Conservation (phyloP, 2,113 vertebrate genomes). For the Lophotis ruficrista region DNA sequence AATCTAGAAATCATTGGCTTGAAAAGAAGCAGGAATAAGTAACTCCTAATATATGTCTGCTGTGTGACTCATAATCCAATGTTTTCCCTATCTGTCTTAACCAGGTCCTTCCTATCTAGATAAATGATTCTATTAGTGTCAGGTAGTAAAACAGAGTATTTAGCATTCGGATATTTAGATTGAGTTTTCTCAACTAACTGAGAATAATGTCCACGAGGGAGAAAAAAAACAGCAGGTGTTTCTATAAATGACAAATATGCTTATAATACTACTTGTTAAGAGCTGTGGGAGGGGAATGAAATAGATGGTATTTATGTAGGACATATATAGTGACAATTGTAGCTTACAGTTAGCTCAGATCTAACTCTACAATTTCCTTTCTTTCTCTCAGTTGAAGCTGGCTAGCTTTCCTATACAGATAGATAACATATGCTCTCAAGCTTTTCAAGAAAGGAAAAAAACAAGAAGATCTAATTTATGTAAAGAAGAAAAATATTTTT, state of each 20-base stretch:
- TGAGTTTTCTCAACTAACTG: not conserved
- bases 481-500: not conserved
- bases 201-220: not conserved
- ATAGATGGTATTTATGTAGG: not conserved
- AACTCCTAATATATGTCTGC: not conserved
- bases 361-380: not conserved
- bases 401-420: not conserved
- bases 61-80: not conserved
- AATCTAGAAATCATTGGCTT: not conserved
- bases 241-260: not conserved
- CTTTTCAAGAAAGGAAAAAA: too few relatives aligned
- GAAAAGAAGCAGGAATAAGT: not conserved
- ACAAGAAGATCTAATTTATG: not conserved
- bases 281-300: not conserved
- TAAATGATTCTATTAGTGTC: not conserved
- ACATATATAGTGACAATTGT: not conserved
- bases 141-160: not conserved
- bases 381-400: not conserved
- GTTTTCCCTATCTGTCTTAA: slow-evolving; percentile 7
- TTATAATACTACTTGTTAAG: not conserved
- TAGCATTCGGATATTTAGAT: not conserved
- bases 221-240: not conserved
- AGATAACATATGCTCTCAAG: not conserved
- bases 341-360: not conserved
- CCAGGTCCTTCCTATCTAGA: not conserved